Evolutionary conservation across 1,140 invertebrate genomes (phyloP).

Genomic region (Lineus longissimus): DNA sequence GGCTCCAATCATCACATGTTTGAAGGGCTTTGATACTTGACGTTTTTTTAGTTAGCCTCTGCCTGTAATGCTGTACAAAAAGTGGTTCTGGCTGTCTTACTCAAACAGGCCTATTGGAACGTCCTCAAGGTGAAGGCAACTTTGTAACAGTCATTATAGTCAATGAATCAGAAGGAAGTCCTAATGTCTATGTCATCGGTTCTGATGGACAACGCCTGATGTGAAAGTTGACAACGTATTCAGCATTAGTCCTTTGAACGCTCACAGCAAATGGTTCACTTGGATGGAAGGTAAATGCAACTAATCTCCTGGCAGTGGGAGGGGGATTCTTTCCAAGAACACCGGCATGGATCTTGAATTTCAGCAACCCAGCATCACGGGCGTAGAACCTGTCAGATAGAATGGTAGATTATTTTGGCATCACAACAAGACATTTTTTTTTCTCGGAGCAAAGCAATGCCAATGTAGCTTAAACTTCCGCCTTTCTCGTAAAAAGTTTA

Average conservation of each 20-base stretch:
- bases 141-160: too few relatives aligned
- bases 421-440: slow-evolving; percentile 9
- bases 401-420: not conserved
- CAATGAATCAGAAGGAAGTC: too few relatives aligned
- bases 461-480: not conserved
- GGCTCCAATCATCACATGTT: too few relatives aligned
- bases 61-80: too few relatives aligned
- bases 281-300: slow-evolving; percentile 98
- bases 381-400: slow-evolving; percentile 75
- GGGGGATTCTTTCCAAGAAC: slow-evolving; percentile 59
- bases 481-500: not conserved
- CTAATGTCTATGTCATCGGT: not conserved
- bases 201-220: slow-evolving; percentile 53
- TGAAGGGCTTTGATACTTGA: too few relatives aligned
- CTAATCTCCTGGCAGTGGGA: slow-evolving; percentile 69
- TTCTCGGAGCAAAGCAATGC: not conserved
- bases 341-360: slow-evolving; percentile 83
- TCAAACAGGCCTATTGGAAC: too few relatives aligned
- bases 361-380: slow-evolving; percentile 81
- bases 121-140: too few relatives aligned
- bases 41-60: too few relatives aligned
- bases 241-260: slow-evolving; percentile 89
- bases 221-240: slow-evolving; percentile 95
- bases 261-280: slow-evolving; percentile 94
- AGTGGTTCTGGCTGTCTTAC: too few relatives aligned